phyloP scores from a whole-genome alignment of 1,140 invertebrate genomes.

The Agrypnia vestita region DNA sequence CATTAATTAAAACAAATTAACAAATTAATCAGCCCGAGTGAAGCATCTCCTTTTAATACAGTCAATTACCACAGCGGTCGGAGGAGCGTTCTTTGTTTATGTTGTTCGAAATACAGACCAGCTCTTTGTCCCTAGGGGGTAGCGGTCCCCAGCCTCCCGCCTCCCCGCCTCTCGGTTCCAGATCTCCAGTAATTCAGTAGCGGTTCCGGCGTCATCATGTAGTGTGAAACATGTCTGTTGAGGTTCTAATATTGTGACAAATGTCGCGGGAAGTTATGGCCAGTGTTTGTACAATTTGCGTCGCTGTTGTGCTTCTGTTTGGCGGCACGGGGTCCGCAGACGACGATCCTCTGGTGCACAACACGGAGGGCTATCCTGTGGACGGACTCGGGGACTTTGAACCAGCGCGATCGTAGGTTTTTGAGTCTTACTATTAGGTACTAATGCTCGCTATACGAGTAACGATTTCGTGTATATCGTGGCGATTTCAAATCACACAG shows the following conservation, averaged over 20 bases:
- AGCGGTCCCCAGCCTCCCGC: not conserved
- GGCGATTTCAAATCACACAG: no score
- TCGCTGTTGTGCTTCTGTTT: slow-evolving; percentile 24
- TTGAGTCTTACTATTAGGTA: not conserved
- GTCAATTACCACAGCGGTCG: slow-evolving; percentile 1
- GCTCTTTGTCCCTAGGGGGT: slow-evolving; percentile 16
- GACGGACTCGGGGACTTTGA: slow-evolving; percentile 54
- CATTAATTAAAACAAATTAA: slow-evolving; percentile 31
- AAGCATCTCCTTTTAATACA: slow-evolving; percentile 22
- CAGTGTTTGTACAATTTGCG: not conserved
- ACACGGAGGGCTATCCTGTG: slow-evolving; percentile 42
- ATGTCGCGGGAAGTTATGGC: slow-evolving; percentile 16
- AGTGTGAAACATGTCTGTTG: not conserved
- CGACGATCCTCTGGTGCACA: slow-evolving; percentile 4
- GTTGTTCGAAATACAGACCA: slow-evolving; percentile 11
- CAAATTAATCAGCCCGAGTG: slow-evolving; percentile 6
- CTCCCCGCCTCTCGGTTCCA: not conserved
- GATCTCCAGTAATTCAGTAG: slow-evolving; percentile 12
- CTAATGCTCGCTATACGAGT: no score
- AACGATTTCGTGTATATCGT: no score
- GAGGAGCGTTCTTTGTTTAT: slow-evolving; percentile 19
- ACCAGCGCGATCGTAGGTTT: slow-evolving; percentile 54
- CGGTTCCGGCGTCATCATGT: not conserved
- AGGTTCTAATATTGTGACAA: slow-evolving; percentile 5
- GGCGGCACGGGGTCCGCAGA: not conserved